Conservation (phyloP, 1,140 invertebrate genomes). For the Solenopsis fugax region DNA sequence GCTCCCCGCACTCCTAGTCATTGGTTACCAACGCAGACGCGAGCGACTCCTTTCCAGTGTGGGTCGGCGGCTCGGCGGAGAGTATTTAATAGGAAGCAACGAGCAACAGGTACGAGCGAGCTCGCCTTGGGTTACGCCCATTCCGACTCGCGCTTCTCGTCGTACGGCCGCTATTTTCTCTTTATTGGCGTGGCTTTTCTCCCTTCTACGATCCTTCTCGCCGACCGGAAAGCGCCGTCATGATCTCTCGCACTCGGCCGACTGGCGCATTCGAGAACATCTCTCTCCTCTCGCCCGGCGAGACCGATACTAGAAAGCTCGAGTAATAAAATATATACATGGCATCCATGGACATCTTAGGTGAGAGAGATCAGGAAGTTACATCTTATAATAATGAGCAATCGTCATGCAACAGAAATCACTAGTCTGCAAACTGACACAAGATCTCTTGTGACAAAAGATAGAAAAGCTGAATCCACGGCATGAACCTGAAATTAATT, state of each 20-base stretch:
- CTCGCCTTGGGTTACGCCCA: conserved; percentile 73
- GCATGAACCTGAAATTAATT: neutral
- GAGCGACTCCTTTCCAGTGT: conserved; percentile 74
- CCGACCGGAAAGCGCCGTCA: conserved; percentile 63
- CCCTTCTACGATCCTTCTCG: conserved; percentile 67
- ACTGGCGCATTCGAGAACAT: neutral
- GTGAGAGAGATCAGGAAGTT: neutral
- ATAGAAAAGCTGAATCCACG: neutral
- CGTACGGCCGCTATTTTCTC: conserved; percentile 70
- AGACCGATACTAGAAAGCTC: neutral
- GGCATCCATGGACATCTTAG: neutral
- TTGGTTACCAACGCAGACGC: conserved; percentile 67
- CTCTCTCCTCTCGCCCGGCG: neutral
- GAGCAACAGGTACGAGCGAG: conserved; percentile 74
- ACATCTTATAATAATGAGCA: neutral
- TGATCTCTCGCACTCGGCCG: conserved; percentile 39
- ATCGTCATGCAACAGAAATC: neutral
- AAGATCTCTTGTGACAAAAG: neutral
- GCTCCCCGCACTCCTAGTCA: conserved; percentile 64
- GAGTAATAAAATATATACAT: neutral
- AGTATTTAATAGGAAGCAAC: conserved; percentile 77
- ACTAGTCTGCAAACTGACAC: neutral
- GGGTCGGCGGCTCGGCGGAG: conserved; percentile 72
- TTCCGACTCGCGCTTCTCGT: conserved; percentile 70
- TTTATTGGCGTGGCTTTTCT: conserved; percentile 74